Conservation (phyloP, 1,140 invertebrate genomes). For the Lithobius niger region DNA sequence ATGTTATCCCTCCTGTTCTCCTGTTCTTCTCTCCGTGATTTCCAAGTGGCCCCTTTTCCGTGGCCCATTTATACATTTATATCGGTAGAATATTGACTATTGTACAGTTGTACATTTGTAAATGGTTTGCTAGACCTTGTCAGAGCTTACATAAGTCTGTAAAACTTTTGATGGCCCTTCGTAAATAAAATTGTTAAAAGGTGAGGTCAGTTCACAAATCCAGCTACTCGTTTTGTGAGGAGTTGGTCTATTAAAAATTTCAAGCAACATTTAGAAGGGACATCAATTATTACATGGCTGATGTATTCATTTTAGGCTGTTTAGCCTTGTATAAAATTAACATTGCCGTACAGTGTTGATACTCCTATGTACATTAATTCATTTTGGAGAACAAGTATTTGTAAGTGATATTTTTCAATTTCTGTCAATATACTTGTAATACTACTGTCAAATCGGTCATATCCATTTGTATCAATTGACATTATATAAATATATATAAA, state of each 20-base stretch:
- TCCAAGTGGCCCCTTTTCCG: neutral
- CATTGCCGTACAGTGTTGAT: constrained; percentile 10
- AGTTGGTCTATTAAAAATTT: too few species aligned
- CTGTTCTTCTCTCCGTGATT: too few species aligned
- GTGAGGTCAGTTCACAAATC: too few species aligned
- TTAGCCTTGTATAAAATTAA: constrained; percentile 4
- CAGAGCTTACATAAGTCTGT: too few species aligned
- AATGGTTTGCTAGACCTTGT: neutral
- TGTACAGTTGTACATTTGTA: constrained; percentile 10
- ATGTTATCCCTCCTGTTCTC: too few species aligned
- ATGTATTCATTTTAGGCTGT: too few species aligned
- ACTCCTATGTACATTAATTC: constrained; percentile 12
- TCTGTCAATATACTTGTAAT: constrained; percentile 11
- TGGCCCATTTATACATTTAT: constrained; percentile 1
- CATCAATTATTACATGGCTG: too few species aligned
- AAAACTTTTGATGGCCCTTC: too few species aligned
- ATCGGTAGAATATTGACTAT: neutral
- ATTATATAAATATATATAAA: constrained; percentile 8
- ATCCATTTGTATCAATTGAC: constrained; percentile 11
- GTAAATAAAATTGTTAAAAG: too few species aligned
- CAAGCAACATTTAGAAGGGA: too few species aligned
- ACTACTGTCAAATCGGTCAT: constrained; percentile 11
- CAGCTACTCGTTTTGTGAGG: too few species aligned
- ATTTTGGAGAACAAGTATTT: constrained; percentile 10
- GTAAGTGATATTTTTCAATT: constrained; percentile 13